Evolutionary conservation across 1,140 invertebrate genomes (phyloP).

Genomic region (Pseudobourletiella spinata): DNA sequence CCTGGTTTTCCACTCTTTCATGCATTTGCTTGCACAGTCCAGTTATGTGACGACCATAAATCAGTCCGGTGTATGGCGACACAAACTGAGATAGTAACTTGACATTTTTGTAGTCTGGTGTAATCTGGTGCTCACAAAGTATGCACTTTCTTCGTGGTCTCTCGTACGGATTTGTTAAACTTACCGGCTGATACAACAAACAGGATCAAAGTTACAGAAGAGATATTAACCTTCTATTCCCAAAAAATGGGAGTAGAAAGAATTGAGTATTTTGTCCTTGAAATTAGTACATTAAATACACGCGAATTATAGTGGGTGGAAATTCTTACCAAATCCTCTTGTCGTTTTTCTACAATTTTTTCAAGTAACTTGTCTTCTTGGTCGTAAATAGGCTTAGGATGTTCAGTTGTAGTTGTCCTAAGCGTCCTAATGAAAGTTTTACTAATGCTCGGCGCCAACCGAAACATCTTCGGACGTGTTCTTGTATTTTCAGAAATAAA

Average conservation of each 20-base stretch:
- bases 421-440: too few species aligned
- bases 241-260: too few species aligned
- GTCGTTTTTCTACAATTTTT: conserved; percentile 27
- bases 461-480: too few species aligned
- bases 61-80: conserved; percentile 79
- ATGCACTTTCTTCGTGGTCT: conserved; percentile 66
- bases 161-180: conserved; percentile 73
- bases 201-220: conserved; percentile 34
- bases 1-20: not conserved
- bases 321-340: conserved; percentile 26
- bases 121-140: conserved; percentile 74
- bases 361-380: conserved; percentile 30
- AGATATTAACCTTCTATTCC: not conserved
- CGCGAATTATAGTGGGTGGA: not conserved
- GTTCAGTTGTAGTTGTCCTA: conserved; percentile 27
- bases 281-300: not conserved
- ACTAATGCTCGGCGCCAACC: too few species aligned
- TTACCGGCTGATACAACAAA: conserved; percentile 54
- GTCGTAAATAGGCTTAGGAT: conserved; percentile 26
- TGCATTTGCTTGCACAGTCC: conserved; percentile 57
- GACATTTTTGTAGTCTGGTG: conserved; percentile 85
- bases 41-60: conserved; percentile 87
- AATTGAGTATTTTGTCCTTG: not conserved
- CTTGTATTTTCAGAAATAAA: too few species aligned
- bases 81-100: conserved; percentile 89